phyloP scores from a whole-genome alignment of 2,888 invertebrate genomes.

The Amorpha juglandis region DNA sequence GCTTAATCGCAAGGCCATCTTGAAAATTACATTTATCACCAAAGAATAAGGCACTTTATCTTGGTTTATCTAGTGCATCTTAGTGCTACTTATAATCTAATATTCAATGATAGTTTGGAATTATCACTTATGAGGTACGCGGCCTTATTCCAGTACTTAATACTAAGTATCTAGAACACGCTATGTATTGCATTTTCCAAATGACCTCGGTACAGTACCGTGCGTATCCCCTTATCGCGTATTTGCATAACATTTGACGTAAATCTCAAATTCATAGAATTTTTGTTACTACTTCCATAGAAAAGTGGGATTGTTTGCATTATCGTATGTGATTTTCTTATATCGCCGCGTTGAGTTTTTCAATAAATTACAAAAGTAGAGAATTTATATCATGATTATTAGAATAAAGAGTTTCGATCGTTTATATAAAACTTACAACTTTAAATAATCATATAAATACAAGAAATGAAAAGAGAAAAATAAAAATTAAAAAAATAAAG shows the following conservation, averaged over 20 bases:
- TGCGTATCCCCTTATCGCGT: constrained; percentile 31
- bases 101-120: constrained; percentile 1
- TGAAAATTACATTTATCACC: background rate
- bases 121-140: constrained; percentile 24
- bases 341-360: no score
- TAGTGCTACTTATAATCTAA: background rate
- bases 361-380: no score
- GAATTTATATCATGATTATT: no score
- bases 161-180: constrained; percentile 29
- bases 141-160: constrained; percentile 37
- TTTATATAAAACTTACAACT: no score
- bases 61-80: background rate
- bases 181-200: constrained; percentile 42
- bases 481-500: no score
- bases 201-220: constrained; percentile 38
- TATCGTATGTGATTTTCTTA: no score
- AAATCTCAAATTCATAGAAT: constrained; percentile 24
- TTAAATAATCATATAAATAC: no score
- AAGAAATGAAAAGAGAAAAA: no score
- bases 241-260: constrained; percentile 31
- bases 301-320: background rate
- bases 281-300: constrained; percentile 2
- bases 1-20: background rate
- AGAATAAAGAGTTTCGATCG: no score
- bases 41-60: background rate